These are phyloP conservation scores for Glareola pratincola DNA, from an alignment of 2,113 vertebrate genomes.

Conservation along the genomic window DNA sequence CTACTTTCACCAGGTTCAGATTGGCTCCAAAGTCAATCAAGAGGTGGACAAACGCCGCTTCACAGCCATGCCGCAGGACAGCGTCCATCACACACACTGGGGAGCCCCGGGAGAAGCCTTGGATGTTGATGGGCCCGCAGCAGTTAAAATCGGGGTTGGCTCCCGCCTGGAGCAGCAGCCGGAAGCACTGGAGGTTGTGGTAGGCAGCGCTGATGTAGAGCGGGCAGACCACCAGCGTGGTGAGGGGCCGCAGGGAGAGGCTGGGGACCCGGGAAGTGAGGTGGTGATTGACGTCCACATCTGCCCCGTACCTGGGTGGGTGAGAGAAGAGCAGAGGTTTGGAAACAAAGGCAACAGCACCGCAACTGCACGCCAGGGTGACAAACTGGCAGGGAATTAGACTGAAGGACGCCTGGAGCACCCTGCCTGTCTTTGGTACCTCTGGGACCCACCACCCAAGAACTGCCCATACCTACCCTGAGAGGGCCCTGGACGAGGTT, in stretches of 20 bases:
- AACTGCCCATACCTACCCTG: neutral
- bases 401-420: neutral
- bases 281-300: constrained; percentile 90
- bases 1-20: constrained; percentile 82
- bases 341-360: neutral
- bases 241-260: constrained; percentile 80
- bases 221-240: constrained; percentile 89
- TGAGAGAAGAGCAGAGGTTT: neutral
- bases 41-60: constrained; percentile 82
- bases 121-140: constrained; percentile 82
- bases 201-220: constrained; percentile 94
- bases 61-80: constrained; percentile 87
- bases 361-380: neutral
- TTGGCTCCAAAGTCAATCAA: constrained; percentile 90
- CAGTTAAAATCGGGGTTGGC: constrained; percentile 93
- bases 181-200: constrained; percentile 90
- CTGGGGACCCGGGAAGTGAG: constrained; percentile 68
- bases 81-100: constrained; percentile 90
- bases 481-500: neutral
- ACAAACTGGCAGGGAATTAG: neutral
- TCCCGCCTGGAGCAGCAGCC: constrained; percentile 86
- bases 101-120: constrained; percentile 81
- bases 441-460: neutral
- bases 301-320: constrained; percentile 82
- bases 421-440: neutral